phyloP scores from a whole-genome alignment of 2,888 invertebrate genomes.

The Dicyrtoma fusca region DNA sequence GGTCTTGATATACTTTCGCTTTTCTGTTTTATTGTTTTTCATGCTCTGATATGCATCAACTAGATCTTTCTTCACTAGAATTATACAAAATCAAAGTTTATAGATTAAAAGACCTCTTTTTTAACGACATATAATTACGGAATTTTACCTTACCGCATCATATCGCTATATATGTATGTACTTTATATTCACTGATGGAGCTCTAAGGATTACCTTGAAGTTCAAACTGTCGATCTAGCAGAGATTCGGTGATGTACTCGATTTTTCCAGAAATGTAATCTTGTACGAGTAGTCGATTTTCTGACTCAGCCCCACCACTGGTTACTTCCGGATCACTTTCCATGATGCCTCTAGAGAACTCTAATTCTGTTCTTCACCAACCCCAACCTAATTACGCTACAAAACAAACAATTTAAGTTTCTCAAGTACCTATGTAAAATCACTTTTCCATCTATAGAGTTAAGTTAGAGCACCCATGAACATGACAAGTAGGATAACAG shows the following conservation, averaged over 20 bases:
- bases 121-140: not conserved
- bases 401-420: too few relatives aligned
- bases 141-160: too few relatives aligned
- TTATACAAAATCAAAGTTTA: conserved; percentile 5
- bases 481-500: too few relatives aligned
- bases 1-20: not conserved
- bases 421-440: too few relatives aligned
- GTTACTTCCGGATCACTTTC: too few relatives aligned
- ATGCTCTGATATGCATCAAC: conserved; percentile 15
- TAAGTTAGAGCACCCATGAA: too few relatives aligned
- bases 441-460: too few relatives aligned
- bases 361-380: too few relatives aligned
- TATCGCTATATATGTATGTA: too few relatives aligned
- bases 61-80: conserved; percentile 24
- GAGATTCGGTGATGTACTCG: conserved; percentile 1
- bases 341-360: too few relatives aligned
- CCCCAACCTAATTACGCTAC: too few relatives aligned
- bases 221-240: conserved; percentile 25
- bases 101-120: not conserved
- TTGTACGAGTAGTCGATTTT: not conserved
- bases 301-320: not conserved
- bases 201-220: conserved; percentile 21
- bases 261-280: not conserved
- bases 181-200: not conserved
- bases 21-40: not conserved